Percentiles rank a stretch among this genome's conserved stretches.
These are phyloP conservation scores for Caerostris darwini DNA, from an alignment of 1,140 invertebrate genomes.

Conservation along the genomic window DNA sequence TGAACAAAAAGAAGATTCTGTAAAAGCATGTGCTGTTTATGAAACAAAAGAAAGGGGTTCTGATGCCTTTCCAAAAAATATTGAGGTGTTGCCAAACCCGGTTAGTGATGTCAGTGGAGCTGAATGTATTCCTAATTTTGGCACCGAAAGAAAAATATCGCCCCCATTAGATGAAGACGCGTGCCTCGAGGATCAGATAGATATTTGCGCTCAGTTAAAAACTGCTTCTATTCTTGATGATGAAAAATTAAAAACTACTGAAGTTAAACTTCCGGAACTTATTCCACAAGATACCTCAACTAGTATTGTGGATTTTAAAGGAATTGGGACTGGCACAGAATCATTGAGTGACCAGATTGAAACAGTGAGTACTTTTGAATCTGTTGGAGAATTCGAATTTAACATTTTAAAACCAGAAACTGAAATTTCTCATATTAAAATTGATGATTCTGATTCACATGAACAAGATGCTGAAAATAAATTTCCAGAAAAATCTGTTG, in stretches of 20 bases:
- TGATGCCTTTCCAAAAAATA: slow-evolving; percentile 47
- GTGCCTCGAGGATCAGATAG: neutral
- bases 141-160: neutral
- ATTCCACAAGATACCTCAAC: neutral
- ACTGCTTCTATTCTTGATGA: neutral
- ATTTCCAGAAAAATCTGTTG: neutral
- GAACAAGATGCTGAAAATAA: neutral
- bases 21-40: neutral
- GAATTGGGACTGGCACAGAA: neutral
- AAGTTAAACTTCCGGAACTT: neutral
- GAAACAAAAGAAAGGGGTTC: slow-evolving; percentile 46
- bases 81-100: slow-evolving; percentile 24
- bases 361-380: neutral
- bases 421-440: neutral
- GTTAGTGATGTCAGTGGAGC: slow-evolving; percentile 53
- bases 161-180: slow-evolving; percentile 5
- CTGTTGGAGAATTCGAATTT: neutral
- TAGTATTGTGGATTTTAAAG: neutral
- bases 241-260: neutral
- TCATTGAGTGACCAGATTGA: neutral
- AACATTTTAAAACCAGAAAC: neutral
- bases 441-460: neutral
- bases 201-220: neutral
- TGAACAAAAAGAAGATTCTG: neutral
- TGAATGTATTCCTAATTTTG: slow-evolving; percentile 61